Evolutionary conservation across 30 jellyfish, hydroid and myxozoan genomes (phyloP).

Genomic region (Pseudorhiza aurosa): DNA sequence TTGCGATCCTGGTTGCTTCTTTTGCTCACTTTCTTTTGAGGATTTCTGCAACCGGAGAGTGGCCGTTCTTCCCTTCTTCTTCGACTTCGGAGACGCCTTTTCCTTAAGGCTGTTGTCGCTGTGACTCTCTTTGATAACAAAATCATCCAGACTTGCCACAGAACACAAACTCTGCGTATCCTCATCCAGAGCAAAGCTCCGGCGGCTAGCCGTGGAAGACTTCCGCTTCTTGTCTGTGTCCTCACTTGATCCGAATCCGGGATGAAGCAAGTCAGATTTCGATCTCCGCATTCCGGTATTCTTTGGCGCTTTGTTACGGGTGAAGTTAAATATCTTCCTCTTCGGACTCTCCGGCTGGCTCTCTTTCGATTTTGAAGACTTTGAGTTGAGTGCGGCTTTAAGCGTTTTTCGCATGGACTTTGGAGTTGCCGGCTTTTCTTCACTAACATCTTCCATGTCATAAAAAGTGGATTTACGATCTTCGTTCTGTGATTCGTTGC

Average conservation of each 20-base stretch:
- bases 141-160: slow-evolving; percentile 29
- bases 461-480: slow-evolving; percentile 44
- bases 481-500: slow-evolving; percentile 56
- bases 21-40: slow-evolving; percentile 11
- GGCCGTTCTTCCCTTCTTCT: slow-evolving; percentile 50
- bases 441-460: slow-evolving; percentile 30
- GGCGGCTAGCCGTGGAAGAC: background rate
- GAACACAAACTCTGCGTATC: slow-evolving; percentile 53
- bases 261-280: slow-evolving; percentile 63
- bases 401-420: slow-evolving; percentile 32
- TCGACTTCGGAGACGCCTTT: slow-evolving; percentile 40
- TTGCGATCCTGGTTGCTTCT: slow-evolving; percentile 46
- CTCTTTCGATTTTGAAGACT: slow-evolving; percentile 12
- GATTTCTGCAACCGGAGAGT: slow-evolving; percentile 26
- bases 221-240: slow-evolving; percentile 10
- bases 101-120: slow-evolving; percentile 52
- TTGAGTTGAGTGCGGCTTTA: slow-evolving; percentile 43
- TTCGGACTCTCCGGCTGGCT: slow-evolving; percentile 69
- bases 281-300: slow-evolving; percentile 70
- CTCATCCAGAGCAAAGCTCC: slow-evolving; percentile 35
- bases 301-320: slow-evolving; percentile 38
- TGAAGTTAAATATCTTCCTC: slow-evolving; percentile 32
- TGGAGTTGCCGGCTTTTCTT: slow-evolving; percentile 50
- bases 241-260: slow-evolving; percentile 12
- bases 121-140: slow-evolving; percentile 28